Percentiles rank a stretch among this genome's conserved stretches.
These are phyloP conservation scores for Dendrolimus punctatus DNA, from an alignment of 1,140 invertebrate genomes.

Conservation along the genomic window DNA sequence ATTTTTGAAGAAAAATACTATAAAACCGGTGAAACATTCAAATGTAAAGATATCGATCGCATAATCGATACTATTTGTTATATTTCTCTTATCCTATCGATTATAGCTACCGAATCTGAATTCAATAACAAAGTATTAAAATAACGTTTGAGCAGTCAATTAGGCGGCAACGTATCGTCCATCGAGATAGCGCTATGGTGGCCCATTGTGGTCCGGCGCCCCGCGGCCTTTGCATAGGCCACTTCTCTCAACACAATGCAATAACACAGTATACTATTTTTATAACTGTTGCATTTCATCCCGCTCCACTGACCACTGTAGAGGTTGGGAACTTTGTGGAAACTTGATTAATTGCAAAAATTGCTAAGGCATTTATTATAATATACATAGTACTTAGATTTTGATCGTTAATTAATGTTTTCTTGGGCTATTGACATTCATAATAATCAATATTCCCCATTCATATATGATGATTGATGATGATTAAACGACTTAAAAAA, in stretches of 20 bases:
- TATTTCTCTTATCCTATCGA: too few species aligned
- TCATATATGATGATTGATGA: too few species aligned
- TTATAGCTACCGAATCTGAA: constrained; percentile 24
- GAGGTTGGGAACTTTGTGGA: constrained; percentile 45
- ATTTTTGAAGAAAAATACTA: too few species aligned
- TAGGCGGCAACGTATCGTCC: constrained; percentile 65
- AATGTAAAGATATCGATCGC: too few species aligned
- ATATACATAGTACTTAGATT: too few species aligned
- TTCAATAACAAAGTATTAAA: constrained; percentile 67
- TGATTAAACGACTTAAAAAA: too few species aligned
- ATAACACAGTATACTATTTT: constrained; percentile 51
- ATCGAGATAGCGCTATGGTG: constrained; percentile 66
- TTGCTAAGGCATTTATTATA: too few species aligned
- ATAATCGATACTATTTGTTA: too few species aligned
- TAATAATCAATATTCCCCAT: too few species aligned
- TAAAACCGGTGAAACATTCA: too few species aligned
- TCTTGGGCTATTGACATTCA: too few species aligned
- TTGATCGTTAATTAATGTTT: too few species aligned
- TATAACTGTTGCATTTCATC: constrained; percentile 55
- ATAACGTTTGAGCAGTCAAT: constrained; percentile 69
- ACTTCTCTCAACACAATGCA: constrained; percentile 36
- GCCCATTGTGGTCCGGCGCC: constrained; percentile 58
- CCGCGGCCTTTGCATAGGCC: constrained; percentile 34
- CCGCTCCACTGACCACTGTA: constrained; percentile 49
- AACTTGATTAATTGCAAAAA: constrained; percentile 14